A percentile compares a stretch with the other conserved stretches of the same genome.
phyloP scores from a whole-genome alignment of 2,888 invertebrate genomes.

The Dichetophora obliterata region DNA sequence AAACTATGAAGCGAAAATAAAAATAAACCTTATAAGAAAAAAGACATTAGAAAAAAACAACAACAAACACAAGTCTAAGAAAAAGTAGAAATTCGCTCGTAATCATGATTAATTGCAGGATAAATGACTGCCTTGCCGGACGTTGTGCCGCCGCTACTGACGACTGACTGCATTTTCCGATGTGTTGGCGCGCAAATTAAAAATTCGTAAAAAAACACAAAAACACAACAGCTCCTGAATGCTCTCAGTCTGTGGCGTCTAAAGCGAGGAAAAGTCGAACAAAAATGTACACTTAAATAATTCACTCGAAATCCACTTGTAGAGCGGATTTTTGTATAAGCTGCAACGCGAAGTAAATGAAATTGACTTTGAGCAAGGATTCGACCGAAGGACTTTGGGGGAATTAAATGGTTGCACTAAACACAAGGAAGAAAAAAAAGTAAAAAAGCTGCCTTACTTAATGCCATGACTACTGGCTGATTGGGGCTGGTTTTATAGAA shows the following conservation, averaged over 20 bases:
- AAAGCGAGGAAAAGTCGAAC: not conserved
- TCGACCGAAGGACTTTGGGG: not conserved
- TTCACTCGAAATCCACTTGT: constrained; percentile 60
- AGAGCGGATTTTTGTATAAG: constrained; percentile 46
- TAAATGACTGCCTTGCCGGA: constrained; percentile 62
- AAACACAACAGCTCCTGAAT: not conserved
- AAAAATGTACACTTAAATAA: constrained; percentile 57
- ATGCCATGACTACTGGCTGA: too few relatives aligned
- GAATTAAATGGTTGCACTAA: not conserved
- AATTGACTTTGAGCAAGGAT: constrained; percentile 34
- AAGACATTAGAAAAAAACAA: constrained; percentile 11
- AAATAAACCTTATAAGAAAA: constrained; percentile 19
- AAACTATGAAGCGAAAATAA: constrained; percentile 4
- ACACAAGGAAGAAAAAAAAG: not conserved
- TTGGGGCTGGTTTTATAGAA: not conserved
- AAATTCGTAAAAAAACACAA: constrained; percentile 40
- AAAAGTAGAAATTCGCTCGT: constrained; percentile 54
- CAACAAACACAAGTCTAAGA: constrained; percentile 28
- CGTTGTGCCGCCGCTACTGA: constrained; percentile 42
- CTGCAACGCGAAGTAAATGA: constrained; percentile 25
- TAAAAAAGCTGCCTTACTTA: too few relatives aligned
- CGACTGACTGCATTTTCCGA: constrained; percentile 39
- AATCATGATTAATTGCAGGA: constrained; percentile 69
- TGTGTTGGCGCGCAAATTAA: constrained; percentile 54
- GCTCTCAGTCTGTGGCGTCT: not conserved